A percentile compares a stretch with the other conserved stretches of the same genome.
Conservation (phyloP, 2,797 vertebrate species). For the Coccyzus lansbergi region DNA sequence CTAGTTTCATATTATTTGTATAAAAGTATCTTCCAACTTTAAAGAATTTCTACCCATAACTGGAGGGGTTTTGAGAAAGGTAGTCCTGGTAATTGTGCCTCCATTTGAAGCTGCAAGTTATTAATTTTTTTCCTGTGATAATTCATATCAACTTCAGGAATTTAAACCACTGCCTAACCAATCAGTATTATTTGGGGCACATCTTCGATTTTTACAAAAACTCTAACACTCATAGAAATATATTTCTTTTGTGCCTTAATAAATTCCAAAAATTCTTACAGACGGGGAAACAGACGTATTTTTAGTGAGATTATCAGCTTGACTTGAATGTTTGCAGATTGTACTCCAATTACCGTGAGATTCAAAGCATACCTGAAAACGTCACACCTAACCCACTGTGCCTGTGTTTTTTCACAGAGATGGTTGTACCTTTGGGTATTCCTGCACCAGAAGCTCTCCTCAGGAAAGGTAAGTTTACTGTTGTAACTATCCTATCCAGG, state of each 20-base stretch:
- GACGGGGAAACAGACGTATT: background rate
- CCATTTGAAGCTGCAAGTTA: background rate
- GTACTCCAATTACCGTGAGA: background rate
- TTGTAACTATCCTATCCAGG: background rate
- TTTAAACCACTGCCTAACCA: background rate
- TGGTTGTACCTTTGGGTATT: background rate
- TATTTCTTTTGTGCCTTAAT: background rate
- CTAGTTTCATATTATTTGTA: background rate
- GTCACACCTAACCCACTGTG: background rate
- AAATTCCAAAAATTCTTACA: background rate
- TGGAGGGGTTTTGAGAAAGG: background rate
- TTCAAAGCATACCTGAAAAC: background rate
- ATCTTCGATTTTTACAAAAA: background rate
- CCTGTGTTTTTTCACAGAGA: background rate
- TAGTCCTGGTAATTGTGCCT: background rate
- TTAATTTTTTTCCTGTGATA: background rate
- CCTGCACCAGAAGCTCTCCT: background rate
- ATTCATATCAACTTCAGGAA: background rate
- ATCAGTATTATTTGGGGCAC: background rate
- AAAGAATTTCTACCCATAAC: background rate
- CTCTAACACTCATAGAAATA: background rate
- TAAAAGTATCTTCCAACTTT: background rate
- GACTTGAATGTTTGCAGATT: background rate
- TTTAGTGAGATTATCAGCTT: background rate
- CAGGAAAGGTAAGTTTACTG: background rate